Evolutionary conservation across 2,888 invertebrate species (phyloP), one percentile per base, ranked within the genome.

Genomic region (Drosophila cognata): DNA sequence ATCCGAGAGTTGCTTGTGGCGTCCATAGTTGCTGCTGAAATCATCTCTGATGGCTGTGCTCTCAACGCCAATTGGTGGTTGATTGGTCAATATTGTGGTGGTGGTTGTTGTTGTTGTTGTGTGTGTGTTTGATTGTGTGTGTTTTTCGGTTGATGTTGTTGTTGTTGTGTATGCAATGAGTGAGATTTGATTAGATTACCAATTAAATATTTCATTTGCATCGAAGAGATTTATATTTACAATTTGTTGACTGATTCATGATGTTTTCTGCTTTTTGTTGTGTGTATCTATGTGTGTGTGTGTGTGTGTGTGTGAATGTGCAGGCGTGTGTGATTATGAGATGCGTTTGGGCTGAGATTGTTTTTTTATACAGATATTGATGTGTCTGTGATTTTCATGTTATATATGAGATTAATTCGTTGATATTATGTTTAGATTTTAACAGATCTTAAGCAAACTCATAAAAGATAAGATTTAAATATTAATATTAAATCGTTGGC

Each of bases 21-120:
- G 92, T 77, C 91, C 91, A 65, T 93, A 92, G 73, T 92, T 88
- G 75, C 91, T 88, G 76, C 91, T 92, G 81, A 92, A 92, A 77
- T 91, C 91, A 48, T 92, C 85, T 58, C 62, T 65, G 56, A 71
- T 59, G 62, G 71, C 71, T 38, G 70, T 62, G 62, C 59, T 66
- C 59, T 69, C 90, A 82, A 77, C 58, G 58, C 53, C 63, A 28
- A 56, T 38, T 36, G 16, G n/a, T 35, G 21, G 43, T 65, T 62
- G 36, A 61, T 67, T 58, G 62, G 43, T 55, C 65, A 81, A 75
- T 60, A 60, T 67, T 29, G 28, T 60, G 31, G 77, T 82, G 59
- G 56, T 41, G 62, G 36, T 65, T 41, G 58, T 67, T 65, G 48
- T 72, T 51, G 43, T 63, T 50, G 52, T 61, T 78, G 60, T 62